Evolutionary conservation across 2,888 invertebrate species (phyloP).

Genomic region (Unio pictorum): DNA sequence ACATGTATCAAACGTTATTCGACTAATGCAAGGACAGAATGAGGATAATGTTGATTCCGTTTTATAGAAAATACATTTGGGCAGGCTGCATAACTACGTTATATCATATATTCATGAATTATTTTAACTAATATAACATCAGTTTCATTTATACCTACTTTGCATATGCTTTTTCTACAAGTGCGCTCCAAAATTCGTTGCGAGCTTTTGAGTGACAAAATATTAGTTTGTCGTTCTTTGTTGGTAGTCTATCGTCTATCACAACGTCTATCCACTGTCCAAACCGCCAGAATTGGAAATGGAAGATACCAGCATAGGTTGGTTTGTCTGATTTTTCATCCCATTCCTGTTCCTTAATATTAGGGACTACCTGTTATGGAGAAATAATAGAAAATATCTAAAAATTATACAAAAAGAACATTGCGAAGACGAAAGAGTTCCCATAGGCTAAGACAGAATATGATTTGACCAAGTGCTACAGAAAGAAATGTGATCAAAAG

Average conservation of each 20-base stretch:
- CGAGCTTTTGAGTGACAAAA: conserved; percentile 74
- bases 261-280: conserved; percentile 77
- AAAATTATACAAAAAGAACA: too few species aligned
- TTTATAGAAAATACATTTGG: too few species aligned
- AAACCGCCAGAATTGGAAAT: conserved; percentile 76
- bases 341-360: conserved; percentile 74
- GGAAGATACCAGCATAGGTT: conserved; percentile 74
- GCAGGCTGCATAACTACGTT: too few species aligned
- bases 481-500: too few species aligned
- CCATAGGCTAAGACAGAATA: too few species aligned
- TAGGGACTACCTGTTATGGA: conserved; percentile 74
- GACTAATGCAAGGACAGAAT: too few species aligned
- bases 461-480: too few species aligned
- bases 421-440: too few species aligned
- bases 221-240: conserved; percentile 75
- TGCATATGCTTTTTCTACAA: conserved; percentile 78
- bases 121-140: too few species aligned
- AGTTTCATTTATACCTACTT: conserved; percentile 72
- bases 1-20: too few species aligned
- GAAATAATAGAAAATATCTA: not conserved
- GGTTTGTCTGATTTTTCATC: conserved; percentile 71
- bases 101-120: too few species aligned
- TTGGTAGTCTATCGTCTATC: conserved; percentile 75
- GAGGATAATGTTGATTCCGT: too few species aligned
- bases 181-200: conserved; percentile 77